Base-by-base conservation (phyloP, 2,797 vertebrate genomes). In the Argentina silus region DNA sequence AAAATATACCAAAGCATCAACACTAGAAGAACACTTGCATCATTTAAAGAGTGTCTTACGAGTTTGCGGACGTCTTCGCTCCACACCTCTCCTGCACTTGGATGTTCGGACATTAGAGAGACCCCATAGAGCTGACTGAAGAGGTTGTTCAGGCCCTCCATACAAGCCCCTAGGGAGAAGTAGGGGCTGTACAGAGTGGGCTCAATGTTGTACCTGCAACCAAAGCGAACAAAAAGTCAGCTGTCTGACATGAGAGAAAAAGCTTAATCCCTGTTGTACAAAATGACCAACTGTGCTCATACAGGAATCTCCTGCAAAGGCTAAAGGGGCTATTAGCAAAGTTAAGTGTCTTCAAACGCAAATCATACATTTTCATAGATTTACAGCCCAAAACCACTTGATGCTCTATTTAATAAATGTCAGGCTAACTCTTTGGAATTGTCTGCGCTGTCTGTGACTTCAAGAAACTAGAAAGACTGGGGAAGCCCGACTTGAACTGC, bases 121-220 rank as follows among this genome's bases (percentile, higher is more conserved):
- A 98, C 93, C 2, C 98, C 98, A 0, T 96, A 92, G n/a, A 99
- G 94, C 78, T 91, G 94, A 73, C 85, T 93, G 89, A 99, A 98
- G 82, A 99, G 91, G 76, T 85, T 85, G 81, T 96, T 97, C 79
- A 99, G 91, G 53, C 98, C 98, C 74, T 99, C 98, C 98, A 99
- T 99, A 81, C 98, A 99, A 0, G 95, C 94, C 0, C 98, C 97
- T 62, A 99, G 92, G 43, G 98, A 99, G 75, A 99, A 94, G 86
- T 95, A 99, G 0, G 98, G 98, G 77, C 95, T 96, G 83, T 99
- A 99, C 42, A 98, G 88, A 74, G 95, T 95, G 81, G 98, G 97
- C 88, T 99, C 97, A 11, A 97, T 97, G 83, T 98, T 98, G 87
- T 94, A 99, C 89, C 98, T 99, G 78, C 3, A 1, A 70, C 0